phyloP scores from a whole-genome alignment of 1,140 invertebrate genomes.

The Scaptodrosophila lebanonensis region DNA sequence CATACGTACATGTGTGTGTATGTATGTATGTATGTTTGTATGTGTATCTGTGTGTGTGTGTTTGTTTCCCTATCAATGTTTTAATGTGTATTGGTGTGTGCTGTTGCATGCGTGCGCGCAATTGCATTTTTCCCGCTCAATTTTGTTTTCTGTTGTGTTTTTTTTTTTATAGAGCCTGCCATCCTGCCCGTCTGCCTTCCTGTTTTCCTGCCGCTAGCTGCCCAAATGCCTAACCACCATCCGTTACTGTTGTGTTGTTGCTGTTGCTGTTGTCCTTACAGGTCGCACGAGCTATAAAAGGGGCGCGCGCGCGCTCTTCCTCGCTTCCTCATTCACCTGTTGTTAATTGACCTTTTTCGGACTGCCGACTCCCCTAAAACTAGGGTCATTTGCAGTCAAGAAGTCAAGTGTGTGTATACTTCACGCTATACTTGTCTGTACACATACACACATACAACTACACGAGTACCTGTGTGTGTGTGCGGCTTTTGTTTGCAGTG shows the following conservation, averaged over 20 bases:
- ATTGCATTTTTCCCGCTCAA: constrained; percentile 48
- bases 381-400: constrained; percentile 25
- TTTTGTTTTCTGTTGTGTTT: too few species aligned
- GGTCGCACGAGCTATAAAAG: constrained; percentile 8
- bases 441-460: neutral
- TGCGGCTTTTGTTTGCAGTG: too few species aligned
- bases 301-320: constrained; percentile 32
- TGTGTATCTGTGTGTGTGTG: too few species aligned
- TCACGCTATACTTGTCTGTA: too few species aligned
- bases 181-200: neutral
- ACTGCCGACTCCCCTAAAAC: constrained; percentile 16
- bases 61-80: neutral
- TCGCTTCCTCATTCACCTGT: constrained; percentile 52
- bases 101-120: constrained; percentile 1
- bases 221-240: too few species aligned
- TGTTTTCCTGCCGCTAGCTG: neutral
- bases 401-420: constrained; percentile 1
- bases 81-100: neutral
- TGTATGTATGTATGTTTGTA: too few species aligned
- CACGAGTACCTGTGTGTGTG: constrained; percentile 4
- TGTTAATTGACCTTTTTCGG: constrained; percentile 66
- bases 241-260: too few species aligned
- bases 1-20: too few species aligned
- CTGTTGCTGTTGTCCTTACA: too few species aligned
- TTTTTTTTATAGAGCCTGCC: constrained; percentile 14